phyloP scores from a whole-genome alignment of 2,888 invertebrate species.

The Ceraclea dissimilis region DNA sequence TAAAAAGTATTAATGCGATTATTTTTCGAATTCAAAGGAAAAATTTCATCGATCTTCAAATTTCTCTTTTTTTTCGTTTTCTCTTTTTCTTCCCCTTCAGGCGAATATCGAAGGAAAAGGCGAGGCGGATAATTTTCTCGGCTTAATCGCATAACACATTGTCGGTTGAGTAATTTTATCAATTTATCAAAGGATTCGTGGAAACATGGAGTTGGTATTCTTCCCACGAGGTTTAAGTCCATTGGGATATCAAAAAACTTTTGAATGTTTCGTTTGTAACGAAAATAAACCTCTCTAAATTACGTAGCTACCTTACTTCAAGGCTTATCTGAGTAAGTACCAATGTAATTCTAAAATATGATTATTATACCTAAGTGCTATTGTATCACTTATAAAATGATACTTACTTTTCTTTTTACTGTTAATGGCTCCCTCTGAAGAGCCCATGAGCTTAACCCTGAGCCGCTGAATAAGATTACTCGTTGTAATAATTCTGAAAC shows the following conservation, averaged over 20 bases:
- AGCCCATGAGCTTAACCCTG: constrained; percentile 88
- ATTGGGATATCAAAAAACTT: constrained; percentile 7
- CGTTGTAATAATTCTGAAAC: constrained; percentile 78
- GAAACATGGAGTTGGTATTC: constrained; percentile 9
- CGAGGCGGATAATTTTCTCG: not conserved
- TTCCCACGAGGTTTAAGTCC: not conserved
- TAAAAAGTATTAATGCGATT: too few relatives aligned
- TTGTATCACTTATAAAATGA: not conserved
- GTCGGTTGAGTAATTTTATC: constrained; percentile 14
- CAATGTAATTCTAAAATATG: too few relatives aligned
- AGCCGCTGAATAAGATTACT: constrained; percentile 82
- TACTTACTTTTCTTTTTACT: constrained; percentile 59
- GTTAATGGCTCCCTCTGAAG: constrained; percentile 76
- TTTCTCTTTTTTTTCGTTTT: too few relatives aligned
- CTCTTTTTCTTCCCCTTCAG: too few relatives aligned
- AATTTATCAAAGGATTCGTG: constrained; percentile 21
- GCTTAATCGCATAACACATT: constrained; percentile 7
- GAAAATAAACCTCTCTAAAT: too few relatives aligned
- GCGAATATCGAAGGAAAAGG: too few relatives aligned
- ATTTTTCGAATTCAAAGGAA: too few relatives aligned
- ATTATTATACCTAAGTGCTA: too few relatives aligned
- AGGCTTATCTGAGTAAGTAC: too few relatives aligned
- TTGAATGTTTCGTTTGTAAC: not conserved
- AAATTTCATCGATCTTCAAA: too few relatives aligned
- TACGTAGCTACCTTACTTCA: too few relatives aligned